Base-by-base conservation (phyloP, 2,797 vertebrate genomes). In the Cuculus canorus region DNA sequence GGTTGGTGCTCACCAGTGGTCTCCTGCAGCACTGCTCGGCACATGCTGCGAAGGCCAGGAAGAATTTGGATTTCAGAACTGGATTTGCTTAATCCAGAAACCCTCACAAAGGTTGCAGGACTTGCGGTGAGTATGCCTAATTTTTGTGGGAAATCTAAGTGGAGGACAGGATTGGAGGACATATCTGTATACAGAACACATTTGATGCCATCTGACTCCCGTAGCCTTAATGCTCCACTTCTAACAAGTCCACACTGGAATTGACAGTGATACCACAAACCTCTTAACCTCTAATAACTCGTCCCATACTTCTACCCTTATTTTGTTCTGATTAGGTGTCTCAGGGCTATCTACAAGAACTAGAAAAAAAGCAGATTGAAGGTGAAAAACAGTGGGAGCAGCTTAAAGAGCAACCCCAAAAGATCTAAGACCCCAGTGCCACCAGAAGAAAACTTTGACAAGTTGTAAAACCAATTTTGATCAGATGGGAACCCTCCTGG, bases 1-100 rank as follows among this genome's bases (percentile, higher is more conserved):
- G 17, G 11, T 17, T 6, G 27, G 30, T 9, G 15, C 6, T 32
- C 7, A 4, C 19, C 0, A 2, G 7, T 0, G 2, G 13, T 11
- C 2, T 7, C 33, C 43, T 9, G 18, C 56, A 45, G 45, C 45
- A 18, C 45, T 45, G 45, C 18, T 45, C 18, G 45, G 18, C 18
- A 9, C 18, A 19, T 19, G 45, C 45, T 45, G 45, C 45, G 7
- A 18, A 45, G 64, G 57, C 9, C 21, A 3, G n/a, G 52, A 54
- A 9, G 24, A 76, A 54, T 33, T 71, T 21, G 19, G 35, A 43
- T 70, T 90, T 79, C 56, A 39, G 70, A 53, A 5, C 9, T 25
- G 21, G 53, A 32, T 86, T 73, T 75, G 5, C 35, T 21, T 65
- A 13, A 4, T 41, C 23, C 13, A 70, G 43, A 53, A 81, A 80